Conservation (phyloP, 2,888 invertebrate genomes). For the Hyposoter dolosus region DNA sequence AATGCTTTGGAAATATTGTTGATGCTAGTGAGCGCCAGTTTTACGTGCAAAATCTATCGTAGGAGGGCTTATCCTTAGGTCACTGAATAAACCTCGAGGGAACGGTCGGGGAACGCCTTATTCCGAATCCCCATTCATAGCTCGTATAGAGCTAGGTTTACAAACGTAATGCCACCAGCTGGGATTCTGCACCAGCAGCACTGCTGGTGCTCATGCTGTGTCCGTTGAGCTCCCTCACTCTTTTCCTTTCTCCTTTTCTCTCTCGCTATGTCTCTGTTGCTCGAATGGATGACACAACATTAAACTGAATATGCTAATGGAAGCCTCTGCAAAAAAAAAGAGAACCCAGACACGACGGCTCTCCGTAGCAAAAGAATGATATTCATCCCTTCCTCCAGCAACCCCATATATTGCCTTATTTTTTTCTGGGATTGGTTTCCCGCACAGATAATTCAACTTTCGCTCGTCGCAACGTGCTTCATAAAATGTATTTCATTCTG, state of each 20-base stretch:
- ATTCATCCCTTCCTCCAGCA: slow-evolving; percentile 21
- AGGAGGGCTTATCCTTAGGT: slow-evolving; percentile 66
- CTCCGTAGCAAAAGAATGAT: slow-evolving; percentile 23
- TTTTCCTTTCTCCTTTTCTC: neutral
- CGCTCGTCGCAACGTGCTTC: slow-evolving; percentile 48
- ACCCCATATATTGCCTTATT: slow-evolving; percentile 27
- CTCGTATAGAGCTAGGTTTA: slow-evolving; percentile 71
- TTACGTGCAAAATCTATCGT: slow-evolving; percentile 53
- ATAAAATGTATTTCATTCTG: slow-evolving; percentile 47
- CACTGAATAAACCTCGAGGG: slow-evolving; percentile 78
- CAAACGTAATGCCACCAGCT: slow-evolving; percentile 69
- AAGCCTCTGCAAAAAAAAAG: slow-evolving; percentile 40
- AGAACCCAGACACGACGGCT: slow-evolving; percentile 55
- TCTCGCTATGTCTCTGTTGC: slow-evolving; percentile 10
- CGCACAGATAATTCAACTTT: slow-evolving; percentile 66
- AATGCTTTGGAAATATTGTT: slow-evolving; percentile 15
- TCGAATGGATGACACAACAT: slow-evolving; percentile 68
- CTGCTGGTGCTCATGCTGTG: slow-evolving; percentile 39
- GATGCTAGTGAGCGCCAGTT: slow-evolving; percentile 26
- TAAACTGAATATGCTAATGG: slow-evolving; percentile 72
- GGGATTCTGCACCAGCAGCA: slow-evolving; percentile 57
- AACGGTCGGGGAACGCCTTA: slow-evolving; percentile 66
- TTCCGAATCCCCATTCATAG: slow-evolving; percentile 55
- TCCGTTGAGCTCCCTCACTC: slow-evolving; percentile 27
- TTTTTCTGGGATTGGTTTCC: slow-evolving; percentile 61